Evolutionary conservation across 2,113 vertebrate species (phyloP).

Genomic region (Ifrita kowaldi): DNA sequence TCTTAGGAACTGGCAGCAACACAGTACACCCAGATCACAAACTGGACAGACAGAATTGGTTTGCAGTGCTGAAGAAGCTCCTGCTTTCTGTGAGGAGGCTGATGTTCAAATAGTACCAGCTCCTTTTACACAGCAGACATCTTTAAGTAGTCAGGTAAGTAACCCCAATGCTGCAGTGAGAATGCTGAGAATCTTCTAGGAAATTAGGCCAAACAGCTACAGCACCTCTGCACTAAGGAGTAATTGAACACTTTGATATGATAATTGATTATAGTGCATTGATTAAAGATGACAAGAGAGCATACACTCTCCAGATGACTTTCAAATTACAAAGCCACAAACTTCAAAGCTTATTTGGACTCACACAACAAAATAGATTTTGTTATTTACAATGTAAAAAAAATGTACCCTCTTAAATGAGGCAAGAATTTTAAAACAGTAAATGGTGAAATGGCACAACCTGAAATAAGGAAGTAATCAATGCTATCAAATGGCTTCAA

Average conservation of each 20-base stretch:
- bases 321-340: constrained; percentile 58
- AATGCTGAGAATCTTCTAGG: background rate
- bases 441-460: constrained; percentile 68
- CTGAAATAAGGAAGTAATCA: constrained; percentile 86
- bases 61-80: background rate
- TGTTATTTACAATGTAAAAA: constrained; percentile 59
- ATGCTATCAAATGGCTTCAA: constrained; percentile 84
- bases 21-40: background rate
- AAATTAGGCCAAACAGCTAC: constrained; percentile 32
- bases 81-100: background rate
- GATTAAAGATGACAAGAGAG: constrained; percentile 55
- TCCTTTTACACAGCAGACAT: background rate
- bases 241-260: constrained; percentile 66
- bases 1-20: background rate
- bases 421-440: constrained; percentile 61
- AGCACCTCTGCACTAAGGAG: constrained; percentile 4
- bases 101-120: background rate
- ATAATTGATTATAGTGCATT: constrained; percentile 64
- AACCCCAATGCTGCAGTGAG: background rate
- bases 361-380: constrained; percentile 55
- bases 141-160: background rate
- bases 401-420: constrained; percentile 38
- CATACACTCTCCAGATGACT: constrained; percentile 53
- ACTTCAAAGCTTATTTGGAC: constrained; percentile 71
- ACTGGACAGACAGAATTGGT: background rate